A percentile compares a stretch with the other conserved stretches of the same genome.
phyloP scores from a whole-genome alignment of 2,797 vertebrate species.

The Chaenodraco wilsoni region DNA sequence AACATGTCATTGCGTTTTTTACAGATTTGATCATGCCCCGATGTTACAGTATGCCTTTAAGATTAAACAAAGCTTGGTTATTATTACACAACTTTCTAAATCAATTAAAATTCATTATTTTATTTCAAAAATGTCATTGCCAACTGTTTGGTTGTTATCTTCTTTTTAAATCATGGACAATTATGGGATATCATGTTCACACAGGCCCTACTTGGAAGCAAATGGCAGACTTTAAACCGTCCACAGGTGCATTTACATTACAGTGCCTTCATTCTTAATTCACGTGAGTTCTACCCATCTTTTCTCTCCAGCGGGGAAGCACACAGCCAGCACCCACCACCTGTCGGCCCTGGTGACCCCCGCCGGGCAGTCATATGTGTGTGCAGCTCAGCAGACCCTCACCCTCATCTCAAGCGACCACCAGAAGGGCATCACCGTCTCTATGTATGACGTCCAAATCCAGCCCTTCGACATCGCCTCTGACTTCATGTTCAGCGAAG shows the following conservation, averaged over 20 bases:
- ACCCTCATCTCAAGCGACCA: constrained; percentile 93
- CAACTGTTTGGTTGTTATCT: too few relatives aligned
- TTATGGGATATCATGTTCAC: not conserved
- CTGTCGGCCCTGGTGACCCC: constrained; percentile 94
- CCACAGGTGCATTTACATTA: not conserved
- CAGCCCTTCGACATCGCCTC: constrained; percentile 95
- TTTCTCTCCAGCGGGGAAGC: constrained; percentile 86
- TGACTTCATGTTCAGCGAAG: constrained; percentile 96
- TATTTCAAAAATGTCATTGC: too few relatives aligned
- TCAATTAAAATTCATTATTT: too few relatives aligned
- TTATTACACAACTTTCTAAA: too few relatives aligned
- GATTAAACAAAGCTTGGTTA: not conserved
- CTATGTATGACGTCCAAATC: constrained; percentile 91
- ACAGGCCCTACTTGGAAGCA: not conserved
- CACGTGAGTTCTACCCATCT: not conserved
- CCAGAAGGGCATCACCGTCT: constrained; percentile 91
- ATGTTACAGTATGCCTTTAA: not conserved
- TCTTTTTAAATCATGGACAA: not conserved
- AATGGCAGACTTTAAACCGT: not conserved
- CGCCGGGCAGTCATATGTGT: constrained; percentile 89
- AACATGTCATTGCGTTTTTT: not conserved
- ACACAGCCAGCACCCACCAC: constrained; percentile 90
- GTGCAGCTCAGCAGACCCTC: constrained; percentile 91
- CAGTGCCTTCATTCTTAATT: not conserved
- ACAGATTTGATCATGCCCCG: not conserved